These are phyloP conservation scores for Panopea generosa DNA, from an alignment of 2,888 invertebrate genomes.

Conservation along the genomic window DNA sequence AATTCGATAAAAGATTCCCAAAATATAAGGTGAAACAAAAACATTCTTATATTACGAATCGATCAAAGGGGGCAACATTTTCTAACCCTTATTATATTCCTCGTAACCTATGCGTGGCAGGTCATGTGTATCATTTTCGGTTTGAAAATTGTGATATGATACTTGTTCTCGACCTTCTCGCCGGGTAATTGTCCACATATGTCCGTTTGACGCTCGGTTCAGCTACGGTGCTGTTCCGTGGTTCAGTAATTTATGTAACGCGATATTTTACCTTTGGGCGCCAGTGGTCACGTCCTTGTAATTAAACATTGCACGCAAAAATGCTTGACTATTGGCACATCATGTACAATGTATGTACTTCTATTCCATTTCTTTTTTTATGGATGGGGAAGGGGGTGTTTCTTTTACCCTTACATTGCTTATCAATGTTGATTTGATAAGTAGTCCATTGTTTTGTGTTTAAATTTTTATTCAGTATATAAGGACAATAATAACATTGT, in stretches of 20 bases:
- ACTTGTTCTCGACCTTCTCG: conserved; percentile 19
- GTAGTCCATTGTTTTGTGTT: too few relatives aligned
- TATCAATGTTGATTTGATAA: too few relatives aligned
- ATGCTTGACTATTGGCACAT: not conserved
- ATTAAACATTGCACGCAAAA: not conserved
- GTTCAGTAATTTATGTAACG: conserved; percentile 11
- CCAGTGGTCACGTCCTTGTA: conserved; percentile 2
- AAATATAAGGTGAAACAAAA: conserved; percentile 22
- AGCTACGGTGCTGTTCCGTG: conserved; percentile 5
- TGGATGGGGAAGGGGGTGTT: too few relatives aligned
- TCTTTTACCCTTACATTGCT: too few relatives aligned
- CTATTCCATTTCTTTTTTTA: too few relatives aligned
- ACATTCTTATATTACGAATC: conserved; percentile 29
- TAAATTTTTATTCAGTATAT: too few relatives aligned
- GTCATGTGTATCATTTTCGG: conserved; percentile 41
- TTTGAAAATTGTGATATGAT: conserved; percentile 33
- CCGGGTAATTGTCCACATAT: conserved; percentile 56
- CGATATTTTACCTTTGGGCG: not conserved
- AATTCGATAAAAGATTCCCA: not conserved
- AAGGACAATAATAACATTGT: too few relatives aligned
- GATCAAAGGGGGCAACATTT: conserved; percentile 32
- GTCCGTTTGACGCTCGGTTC: conserved; percentile 19
- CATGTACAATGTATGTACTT: too few relatives aligned
- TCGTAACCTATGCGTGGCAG: conserved; percentile 35
- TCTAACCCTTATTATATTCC: conserved; percentile 43